Evolutionary conservation across 2,888 invertebrate genomes (phyloP), one percentile per base, ranked within the genome.

Genomic region (Lasioglossum vierecki): DNA sequence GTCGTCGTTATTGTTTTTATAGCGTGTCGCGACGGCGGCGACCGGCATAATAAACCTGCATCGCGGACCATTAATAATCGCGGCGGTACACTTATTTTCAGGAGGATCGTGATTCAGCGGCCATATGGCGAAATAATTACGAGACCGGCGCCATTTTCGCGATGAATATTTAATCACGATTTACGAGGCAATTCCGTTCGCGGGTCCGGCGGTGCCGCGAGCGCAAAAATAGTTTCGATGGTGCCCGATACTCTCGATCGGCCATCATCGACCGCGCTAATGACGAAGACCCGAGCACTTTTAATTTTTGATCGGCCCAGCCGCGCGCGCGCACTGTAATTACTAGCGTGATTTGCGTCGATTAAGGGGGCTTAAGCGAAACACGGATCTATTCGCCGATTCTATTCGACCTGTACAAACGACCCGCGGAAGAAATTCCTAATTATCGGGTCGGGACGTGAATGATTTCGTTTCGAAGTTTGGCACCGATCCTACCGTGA

Each of bases 151-250:
- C 68, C 35, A 78, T 72, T 82, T 88, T 80, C 84, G 41, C 68
- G 80, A 86, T 82, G 79, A 80, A 88, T 80, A 86, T 86, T 82
- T 84, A 82, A 79, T 76, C 46, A 18, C 79, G 76, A 88, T 88
- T 87, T 87, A 87, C 70, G 83, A 80, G 76, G 49, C 74, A 72
- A 82, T 85, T 83, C 63, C 73, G 72, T 53, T 8, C 71, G 72
- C 70, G 63, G 8, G 35, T 66, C 49, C n/a, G 46, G 26, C 66
- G 4, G 13, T 71, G 73, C 49, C 11, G 6, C n/a, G 39, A n/a
- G 53, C 53, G 70, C 11, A 72, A 74, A 86, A 82, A 81, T 79
- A 60, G 74, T 68, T 68, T 35, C 35, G 39, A 22, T 39, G 35
- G 39, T 35, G 2, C 4, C 4, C 68, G 68, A 22, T 9, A 39